Conservation (phyloP, 2,888 invertebrate species). For the Elmis aenea region DNA sequence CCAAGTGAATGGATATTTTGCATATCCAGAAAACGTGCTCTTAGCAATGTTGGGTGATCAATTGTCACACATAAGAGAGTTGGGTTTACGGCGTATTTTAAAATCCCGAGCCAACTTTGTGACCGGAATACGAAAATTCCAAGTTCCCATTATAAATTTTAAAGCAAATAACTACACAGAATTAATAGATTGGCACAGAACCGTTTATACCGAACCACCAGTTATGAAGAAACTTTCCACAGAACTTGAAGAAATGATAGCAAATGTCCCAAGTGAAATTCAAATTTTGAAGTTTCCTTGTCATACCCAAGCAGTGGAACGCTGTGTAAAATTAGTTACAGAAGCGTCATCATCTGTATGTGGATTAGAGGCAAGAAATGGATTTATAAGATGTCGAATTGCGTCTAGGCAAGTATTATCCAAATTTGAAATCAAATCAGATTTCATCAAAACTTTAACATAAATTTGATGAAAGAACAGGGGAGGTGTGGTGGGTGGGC, state of each 20-base stretch:
- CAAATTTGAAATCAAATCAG: slow-evolving; percentile 9
- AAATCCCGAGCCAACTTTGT: slow-evolving; percentile 17
- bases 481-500: too few species aligned
- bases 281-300: slow-evolving; percentile 9
- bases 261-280: background rate
- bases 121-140: slow-evolving; percentile 1
- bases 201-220: slow-evolving; percentile 3
- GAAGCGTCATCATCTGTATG: slow-evolving; percentile 13
- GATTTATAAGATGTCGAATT: slow-evolving; percentile 9
- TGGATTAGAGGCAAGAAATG: slow-evolving; percentile 9
- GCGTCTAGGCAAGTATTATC: slow-evolving; percentile 6
- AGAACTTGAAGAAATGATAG: slow-evolving; percentile 4
- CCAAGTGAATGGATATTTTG: slow-evolving; percentile 26
- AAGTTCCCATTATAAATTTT: slow-evolving; percentile 8
- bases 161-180: slow-evolving; percentile 3
- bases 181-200: slow-evolving; percentile 3
- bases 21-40: slow-evolving; percentile 30
- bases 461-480: too few species aligned
- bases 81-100: slow-evolving; percentile 25
- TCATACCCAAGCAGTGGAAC: slow-evolving; percentile 19
- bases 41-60: slow-evolving; percentile 27
- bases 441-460: background rate
- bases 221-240: background rate
- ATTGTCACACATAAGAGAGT: slow-evolving; percentile 22
- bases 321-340: slow-evolving; percentile 20